Evolutionary conservation across 1,140 invertebrate genomes (phyloP).

Genomic region (Bombus picipes): DNA sequence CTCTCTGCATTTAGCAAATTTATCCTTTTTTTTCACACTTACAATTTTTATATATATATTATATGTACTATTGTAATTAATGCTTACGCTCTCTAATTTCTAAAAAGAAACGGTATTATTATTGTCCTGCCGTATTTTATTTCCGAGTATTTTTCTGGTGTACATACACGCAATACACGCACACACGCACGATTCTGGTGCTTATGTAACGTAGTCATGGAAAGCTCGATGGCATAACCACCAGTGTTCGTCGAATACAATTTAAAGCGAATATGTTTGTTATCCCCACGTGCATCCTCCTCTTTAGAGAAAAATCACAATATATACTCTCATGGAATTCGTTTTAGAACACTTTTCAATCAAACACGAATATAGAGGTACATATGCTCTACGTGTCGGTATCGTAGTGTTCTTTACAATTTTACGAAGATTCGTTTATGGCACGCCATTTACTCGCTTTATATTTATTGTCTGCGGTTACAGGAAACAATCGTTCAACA

Average conservation of each 20-base stretch:
- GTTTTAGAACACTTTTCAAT: not conserved
- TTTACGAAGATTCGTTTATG: conserved; percentile 6
- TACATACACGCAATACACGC: conserved; percentile 65
- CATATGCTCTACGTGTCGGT: not conserved
- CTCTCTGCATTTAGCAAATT: conserved; percentile 48
- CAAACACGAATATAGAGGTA: too few species aligned
- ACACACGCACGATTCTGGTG: conserved; percentile 60
- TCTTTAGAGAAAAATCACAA: conserved; percentile 38
- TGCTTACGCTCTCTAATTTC: conserved; percentile 71
- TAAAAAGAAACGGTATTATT: conserved; percentile 80
- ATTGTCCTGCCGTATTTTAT: conserved; percentile 78
- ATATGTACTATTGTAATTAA: conserved; percentile 62
- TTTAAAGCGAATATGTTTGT: conserved; percentile 53
- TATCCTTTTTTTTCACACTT: conserved; percentile 39
- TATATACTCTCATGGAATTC: conserved; percentile 25
- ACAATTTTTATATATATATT: conserved; percentile 43
- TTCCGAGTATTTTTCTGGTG: conserved; percentile 72
- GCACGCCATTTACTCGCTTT: not conserved
- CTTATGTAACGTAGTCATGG: conserved; percentile 72
- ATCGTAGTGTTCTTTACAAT: not conserved
- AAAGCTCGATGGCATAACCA: conserved; percentile 81
- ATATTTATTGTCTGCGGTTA: conserved; percentile 9
- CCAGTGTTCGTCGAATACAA: conserved; percentile 70
- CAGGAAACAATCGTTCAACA: not conserved
- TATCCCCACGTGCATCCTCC: conserved; percentile 29